Percentiles rank a stretch among this genome's conserved stretches.
Conservation (phyloP, 2,888 invertebrate genomes). For the Melangyna quadrimaculata region DNA sequence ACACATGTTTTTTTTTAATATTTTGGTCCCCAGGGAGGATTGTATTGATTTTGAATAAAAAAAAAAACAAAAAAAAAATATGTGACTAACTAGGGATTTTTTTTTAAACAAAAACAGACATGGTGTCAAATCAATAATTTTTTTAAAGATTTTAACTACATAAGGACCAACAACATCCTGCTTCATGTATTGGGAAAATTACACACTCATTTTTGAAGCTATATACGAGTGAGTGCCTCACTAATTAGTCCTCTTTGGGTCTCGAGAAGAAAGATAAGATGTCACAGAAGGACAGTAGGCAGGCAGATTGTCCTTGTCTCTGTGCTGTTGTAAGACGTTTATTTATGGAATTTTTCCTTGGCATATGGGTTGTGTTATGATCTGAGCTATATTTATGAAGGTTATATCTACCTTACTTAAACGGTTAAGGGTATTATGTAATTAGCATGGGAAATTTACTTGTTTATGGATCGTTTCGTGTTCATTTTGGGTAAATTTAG, state of each 20-base stretch:
- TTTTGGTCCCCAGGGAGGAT: conserved; percentile 29
- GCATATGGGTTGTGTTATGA: conserved; percentile 37
- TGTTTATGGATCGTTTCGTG: conserved; percentile 23
- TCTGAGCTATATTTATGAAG: conserved; percentile 15
- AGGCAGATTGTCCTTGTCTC: conserved; percentile 26
- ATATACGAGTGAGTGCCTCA: not conserved
- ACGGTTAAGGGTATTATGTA: conserved; percentile 35
- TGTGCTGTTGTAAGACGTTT: conserved; percentile 3
- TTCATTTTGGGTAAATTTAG: not conserved
- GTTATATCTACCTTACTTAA: conserved; percentile 23
- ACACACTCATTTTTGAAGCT: conserved; percentile 1
- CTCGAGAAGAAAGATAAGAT: conserved; percentile 1
- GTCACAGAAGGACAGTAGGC: conserved; percentile 30
- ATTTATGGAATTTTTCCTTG: conserved; percentile 8
- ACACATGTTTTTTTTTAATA: conserved; percentile 38
- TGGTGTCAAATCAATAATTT: conserved; percentile 45
- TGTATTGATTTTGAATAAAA: not conserved
- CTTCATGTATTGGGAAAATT: conserved; percentile 22
- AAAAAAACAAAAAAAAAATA: not conserved
- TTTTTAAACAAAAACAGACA: conserved; percentile 17
- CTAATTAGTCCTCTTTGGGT: conserved; percentile 8
- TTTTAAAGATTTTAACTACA: not conserved
- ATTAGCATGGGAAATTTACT: conserved; percentile 55
- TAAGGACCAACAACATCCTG: conserved; percentile 55
- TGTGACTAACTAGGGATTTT: conserved; percentile 5